phyloP scores from a whole-genome alignment of 2,797 vertebrate genomes.

The Myripristis murdjan region DNA sequence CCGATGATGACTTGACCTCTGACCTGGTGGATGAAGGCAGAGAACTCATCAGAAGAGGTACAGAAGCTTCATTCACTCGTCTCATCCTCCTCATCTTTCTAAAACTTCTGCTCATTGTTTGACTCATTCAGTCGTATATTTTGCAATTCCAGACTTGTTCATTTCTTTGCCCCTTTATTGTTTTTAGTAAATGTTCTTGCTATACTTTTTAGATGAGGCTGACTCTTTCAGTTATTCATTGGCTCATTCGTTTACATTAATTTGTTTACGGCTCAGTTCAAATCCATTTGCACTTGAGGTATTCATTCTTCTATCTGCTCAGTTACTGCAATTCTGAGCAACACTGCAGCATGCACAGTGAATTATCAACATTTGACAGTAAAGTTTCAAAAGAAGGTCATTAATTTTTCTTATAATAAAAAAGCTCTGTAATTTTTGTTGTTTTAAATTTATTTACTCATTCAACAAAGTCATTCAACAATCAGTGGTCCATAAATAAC shows the following conservation, averaged over 20 bases:
- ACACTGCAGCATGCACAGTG: not conserved
- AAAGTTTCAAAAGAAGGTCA: too few relatives aligned
- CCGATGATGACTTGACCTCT: conserved; percentile 92
- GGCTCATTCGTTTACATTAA: too few relatives aligned
- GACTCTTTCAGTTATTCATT: too few relatives aligned
- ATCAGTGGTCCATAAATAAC: too few relatives aligned
- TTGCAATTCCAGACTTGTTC: not conserved
- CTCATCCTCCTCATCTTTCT: not conserved
- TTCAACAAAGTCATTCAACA: too few relatives aligned
- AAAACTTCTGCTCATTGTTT: not conserved
- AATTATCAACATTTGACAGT: not conserved
- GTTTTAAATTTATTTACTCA: too few relatives aligned
- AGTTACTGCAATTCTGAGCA: not conserved
- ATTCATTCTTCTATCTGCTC: not conserved
- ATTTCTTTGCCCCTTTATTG: not conserved
- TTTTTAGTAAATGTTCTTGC: not conserved
- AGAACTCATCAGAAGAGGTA: conserved; percentile 94
- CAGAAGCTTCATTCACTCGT: not conserved
- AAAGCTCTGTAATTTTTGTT: too few relatives aligned
- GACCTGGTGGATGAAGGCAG: conserved; percentile 95
- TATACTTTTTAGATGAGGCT: not conserved
- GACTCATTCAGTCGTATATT: not conserved
- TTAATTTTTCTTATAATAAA: too few relatives aligned
- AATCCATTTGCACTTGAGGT: not conserved
- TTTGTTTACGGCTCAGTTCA: too few relatives aligned